Conservation (phyloP, 1,140 invertebrate species). For the Magallana gigas region DNA sequence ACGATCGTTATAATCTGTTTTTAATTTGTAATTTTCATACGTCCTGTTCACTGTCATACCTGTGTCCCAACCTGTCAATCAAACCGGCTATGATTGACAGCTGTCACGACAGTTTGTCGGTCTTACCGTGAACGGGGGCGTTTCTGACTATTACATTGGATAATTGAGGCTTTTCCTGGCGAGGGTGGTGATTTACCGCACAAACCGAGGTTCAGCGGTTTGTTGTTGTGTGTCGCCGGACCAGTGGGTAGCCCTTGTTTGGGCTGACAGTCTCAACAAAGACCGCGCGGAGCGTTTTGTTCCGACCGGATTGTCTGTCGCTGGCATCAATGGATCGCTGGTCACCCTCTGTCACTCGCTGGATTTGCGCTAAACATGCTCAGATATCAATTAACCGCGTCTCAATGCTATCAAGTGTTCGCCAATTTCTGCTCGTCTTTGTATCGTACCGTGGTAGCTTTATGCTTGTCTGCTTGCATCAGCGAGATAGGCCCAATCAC, state of each 20-base stretch:
- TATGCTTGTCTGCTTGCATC: conserved; percentile 33
- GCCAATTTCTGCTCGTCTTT: conserved; percentile 30
- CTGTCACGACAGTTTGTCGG: background rate
- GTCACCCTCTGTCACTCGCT: conserved; percentile 42
- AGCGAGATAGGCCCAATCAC: conserved; percentile 3
- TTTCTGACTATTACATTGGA: conserved; percentile 6
- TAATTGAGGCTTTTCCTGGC: conserved; percentile 11
- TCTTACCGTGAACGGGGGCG: background rate
- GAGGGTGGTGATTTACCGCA: conserved; percentile 25
- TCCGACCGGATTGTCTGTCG: conserved; percentile 10
- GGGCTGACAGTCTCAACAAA: background rate
- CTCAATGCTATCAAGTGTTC: conserved; percentile 53
- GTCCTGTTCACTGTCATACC: conserved; percentile 13
- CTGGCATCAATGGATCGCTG: conserved; percentile 21
- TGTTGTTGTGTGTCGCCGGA: conserved; percentile 17
- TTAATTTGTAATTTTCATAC: background rate
- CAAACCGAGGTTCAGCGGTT: conserved; percentile 17
- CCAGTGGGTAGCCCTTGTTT: conserved; percentile 18
- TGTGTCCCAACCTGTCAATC: conserved; percentile 14
- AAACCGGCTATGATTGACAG: background rate
- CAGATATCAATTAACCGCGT: conserved; percentile 53
- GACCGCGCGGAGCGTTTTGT: conserved; percentile 13
- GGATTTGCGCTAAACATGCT: conserved; percentile 46
- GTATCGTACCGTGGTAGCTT: conserved; percentile 30
- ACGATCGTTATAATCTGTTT: background rate